Percentiles rank a stretch among this genome's conserved stretches.
Evolutionary conservation across 1,140 invertebrate genomes (phyloP).

Genomic region (Holcopasites calliopsidis): DNA sequence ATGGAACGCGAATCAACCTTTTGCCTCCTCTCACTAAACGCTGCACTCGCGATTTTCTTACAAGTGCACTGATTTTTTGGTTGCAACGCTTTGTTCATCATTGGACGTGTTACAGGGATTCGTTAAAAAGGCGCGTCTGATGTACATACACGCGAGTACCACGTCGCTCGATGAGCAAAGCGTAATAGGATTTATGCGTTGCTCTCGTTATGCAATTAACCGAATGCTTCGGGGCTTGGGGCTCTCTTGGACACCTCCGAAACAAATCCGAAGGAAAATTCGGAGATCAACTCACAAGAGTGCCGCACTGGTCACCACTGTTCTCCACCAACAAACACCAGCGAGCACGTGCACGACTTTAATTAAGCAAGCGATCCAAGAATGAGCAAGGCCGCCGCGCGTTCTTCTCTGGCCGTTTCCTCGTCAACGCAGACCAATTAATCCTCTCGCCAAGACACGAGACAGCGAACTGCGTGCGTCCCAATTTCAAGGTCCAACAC

Average conservation of each 20-base stretch:
- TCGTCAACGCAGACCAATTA: background rate
- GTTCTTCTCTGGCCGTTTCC: constrained; percentile 6
- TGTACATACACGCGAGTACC: too few relatives aligned
- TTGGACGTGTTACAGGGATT: too few relatives aligned
- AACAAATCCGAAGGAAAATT: too few relatives aligned
- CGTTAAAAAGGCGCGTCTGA: too few relatives aligned
- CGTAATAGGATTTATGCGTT: background rate
- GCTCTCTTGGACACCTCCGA: too few relatives aligned
- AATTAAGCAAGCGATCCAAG: background rate
- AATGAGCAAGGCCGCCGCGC: background rate
- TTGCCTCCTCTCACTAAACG: background rate
- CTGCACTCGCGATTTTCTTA: background rate
- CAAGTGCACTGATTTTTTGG: background rate
- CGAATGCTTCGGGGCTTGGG: too few relatives aligned
- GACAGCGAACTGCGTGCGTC: background rate
- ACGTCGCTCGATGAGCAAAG: background rate
- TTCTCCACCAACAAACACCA: constrained; percentile 15
- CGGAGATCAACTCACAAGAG: too few relatives aligned
- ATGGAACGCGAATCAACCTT: background rate
- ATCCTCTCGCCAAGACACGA: background rate
- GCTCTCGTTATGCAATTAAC: background rate
- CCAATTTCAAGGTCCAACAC: background rate
- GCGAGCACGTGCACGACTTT: background rate
- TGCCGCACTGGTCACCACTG: background rate
- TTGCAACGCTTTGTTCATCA: background rate